Evolutionary conservation across 1,140 invertebrate genomes (phyloP).

Genomic region (Rhyzopertha dominica): DNA sequence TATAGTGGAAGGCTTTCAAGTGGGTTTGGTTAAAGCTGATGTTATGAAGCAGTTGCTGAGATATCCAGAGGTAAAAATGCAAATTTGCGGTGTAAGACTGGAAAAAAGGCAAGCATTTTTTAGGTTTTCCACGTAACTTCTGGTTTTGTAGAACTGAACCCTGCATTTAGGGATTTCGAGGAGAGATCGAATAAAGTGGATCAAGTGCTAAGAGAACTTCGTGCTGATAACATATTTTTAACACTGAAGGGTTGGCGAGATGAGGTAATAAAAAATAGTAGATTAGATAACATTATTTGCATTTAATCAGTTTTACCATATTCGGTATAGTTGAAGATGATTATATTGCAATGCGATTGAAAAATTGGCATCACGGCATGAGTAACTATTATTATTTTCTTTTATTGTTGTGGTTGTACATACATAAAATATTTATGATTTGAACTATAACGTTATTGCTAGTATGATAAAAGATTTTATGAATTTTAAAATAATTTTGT

Average conservation of each 20-base stretch:
- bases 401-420: too few species aligned
- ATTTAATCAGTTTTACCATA: too few species aligned
- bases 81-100: conserved; percentile 36
- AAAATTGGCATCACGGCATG: too few species aligned
- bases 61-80: conserved; percentile 70
- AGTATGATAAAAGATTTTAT: too few species aligned
- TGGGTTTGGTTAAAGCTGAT: conserved; percentile 78
- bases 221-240: conserved; percentile 57
- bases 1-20: conserved; percentile 79
- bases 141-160: conserved; percentile 74
- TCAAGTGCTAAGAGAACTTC: conserved; percentile 68
- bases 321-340: too few species aligned
- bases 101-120: conserved; percentile 27
- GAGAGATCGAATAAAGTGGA: conserved; percentile 75
- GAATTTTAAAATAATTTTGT: too few species aligned
- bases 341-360: too few species aligned
- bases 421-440: too few species aligned
- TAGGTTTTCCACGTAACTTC: conserved; percentile 66
- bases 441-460: too few species aligned
- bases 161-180: conserved; percentile 75
- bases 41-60: conserved; percentile 71
- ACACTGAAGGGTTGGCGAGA: conserved; percentile 85
- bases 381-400: too few species aligned
- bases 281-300: too few species aligned
- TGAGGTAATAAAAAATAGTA: conserved; percentile 73